phyloP scores from a whole-genome alignment of 2,888 invertebrate species.

The Lordiphosa fenestrarum region DNA sequence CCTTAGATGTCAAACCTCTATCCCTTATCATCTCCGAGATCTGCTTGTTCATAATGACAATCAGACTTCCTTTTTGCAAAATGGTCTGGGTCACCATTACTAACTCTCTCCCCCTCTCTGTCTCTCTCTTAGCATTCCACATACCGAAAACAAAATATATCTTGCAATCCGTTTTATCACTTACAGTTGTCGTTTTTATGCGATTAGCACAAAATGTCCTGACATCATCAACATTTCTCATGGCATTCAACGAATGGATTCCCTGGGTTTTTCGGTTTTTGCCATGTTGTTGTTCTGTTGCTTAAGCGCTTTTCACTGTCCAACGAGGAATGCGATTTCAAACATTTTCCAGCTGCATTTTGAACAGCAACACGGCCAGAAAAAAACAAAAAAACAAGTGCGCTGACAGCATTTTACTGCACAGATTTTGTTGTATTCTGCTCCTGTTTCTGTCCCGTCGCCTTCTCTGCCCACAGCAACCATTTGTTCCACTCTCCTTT shows the following conservation, averaged over 20 bases:
- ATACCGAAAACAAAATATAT: neutral
- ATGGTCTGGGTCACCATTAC: too few relatives aligned
- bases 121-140: neutral
- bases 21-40: too few relatives aligned
- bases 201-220: conserved; percentile 19
- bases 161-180: conserved; percentile 15
- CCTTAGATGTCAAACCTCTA: too few relatives aligned
- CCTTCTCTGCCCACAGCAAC: conserved; percentile 5
- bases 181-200: conserved; percentile 22
- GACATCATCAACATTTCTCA: conserved; percentile 2
- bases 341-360: conserved; percentile 4
- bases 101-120: too few relatives aligned
- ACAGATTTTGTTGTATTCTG: conserved; percentile 12
- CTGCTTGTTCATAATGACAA: too few relatives aligned
- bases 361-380: conserved; percentile 7
- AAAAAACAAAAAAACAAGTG: conserved; percentile 4
- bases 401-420: conserved; percentile 30
- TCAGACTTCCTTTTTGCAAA: too few relatives aligned
- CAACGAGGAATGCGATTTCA: conserved; percentile 8
- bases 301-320: conserved; percentile 37
- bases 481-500: conserved; percentile 14
- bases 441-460: conserved; percentile 3
- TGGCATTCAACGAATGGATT: conserved; percentile 20
- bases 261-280: conserved; percentile 9
- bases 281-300: conserved; percentile 31